Conservation (phyloP, 2,113 vertebrate genomes). For the Bos taurus region DNA sequence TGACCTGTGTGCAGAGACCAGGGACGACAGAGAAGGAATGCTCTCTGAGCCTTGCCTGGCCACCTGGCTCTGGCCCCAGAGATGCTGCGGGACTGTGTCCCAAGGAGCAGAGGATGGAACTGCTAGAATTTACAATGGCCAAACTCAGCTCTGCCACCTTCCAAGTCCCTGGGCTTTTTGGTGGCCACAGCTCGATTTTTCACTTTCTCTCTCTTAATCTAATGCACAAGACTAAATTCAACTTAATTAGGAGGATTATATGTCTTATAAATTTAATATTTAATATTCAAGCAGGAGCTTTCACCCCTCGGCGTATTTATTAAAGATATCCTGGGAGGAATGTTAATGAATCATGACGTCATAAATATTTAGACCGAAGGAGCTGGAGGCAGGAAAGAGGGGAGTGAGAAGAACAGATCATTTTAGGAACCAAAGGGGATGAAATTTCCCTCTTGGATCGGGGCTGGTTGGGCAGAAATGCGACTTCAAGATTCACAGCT, state of each 20-base stretch:
- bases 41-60: not conserved
- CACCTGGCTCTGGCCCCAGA: slow-evolving; percentile 14
- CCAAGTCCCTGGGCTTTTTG: accelerated
- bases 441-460: not conserved
- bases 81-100: not conserved
- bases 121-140: not conserved
- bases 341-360: slow-evolving; percentile 73
- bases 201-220: slow-evolving; percentile 54
- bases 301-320: slow-evolving; percentile 63
- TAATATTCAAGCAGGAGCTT: slow-evolving; percentile 76
- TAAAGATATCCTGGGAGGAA: slow-evolving; percentile 76
- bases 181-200: not conserved
- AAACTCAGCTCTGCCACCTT: not conserved
- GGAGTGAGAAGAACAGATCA: slow-evolving; percentile 38
- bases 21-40: slow-evolving; percentile 23
- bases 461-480: not conserved
- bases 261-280: slow-evolving; percentile 81
- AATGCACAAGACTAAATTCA: slow-evolving; percentile 74
- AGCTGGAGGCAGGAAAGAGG: slow-evolving; percentile 49
- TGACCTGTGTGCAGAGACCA: not conserved
- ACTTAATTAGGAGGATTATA: slow-evolving; percentile 80
- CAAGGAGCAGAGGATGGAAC: not conserved
- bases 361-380: slow-evolving; percentile 67
- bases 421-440: not conserved
- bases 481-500: not conserved